Percentiles rank a stretch among this genome's conserved stretches.
phyloP scores from a whole-genome alignment of 2,113 vertebrate species.

The Anarrhichthys ocellatus region DNA sequence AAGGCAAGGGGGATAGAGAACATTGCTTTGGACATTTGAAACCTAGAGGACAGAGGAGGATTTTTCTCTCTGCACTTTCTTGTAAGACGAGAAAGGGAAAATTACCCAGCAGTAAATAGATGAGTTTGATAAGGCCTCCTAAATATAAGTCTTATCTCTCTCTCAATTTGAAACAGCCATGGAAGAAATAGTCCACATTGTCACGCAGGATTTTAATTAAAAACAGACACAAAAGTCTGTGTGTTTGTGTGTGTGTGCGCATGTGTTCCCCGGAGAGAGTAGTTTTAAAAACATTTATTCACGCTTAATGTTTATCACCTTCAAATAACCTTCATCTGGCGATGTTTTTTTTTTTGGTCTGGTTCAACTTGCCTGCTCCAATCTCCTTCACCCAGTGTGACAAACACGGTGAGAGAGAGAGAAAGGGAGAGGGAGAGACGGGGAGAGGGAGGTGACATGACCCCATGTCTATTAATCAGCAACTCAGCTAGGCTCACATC shows the following conservation, averaged over 20 bases:
- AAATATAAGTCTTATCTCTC: slow-evolving; percentile 80
- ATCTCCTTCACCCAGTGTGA: slow-evolving; percentile 35
- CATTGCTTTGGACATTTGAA: slow-evolving; percentile 61
- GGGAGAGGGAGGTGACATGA: slow-evolving; percentile 46
- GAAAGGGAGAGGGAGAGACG: not conserved
- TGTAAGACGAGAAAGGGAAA: slow-evolving; percentile 65
- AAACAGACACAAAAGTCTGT: slow-evolving; percentile 41
- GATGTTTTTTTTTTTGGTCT: slow-evolving; percentile 1
- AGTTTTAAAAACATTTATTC: slow-evolving; percentile 66
- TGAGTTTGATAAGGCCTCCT: slow-evolving; percentile 75
- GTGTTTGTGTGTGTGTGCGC: not conserved
- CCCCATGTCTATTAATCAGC: slow-evolving; percentile 82
- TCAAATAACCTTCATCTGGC: slow-evolving; percentile 50
- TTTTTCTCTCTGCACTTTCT: slow-evolving; percentile 64
- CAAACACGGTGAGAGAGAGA: slow-evolving; percentile 28
- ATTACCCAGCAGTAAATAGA: slow-evolving; percentile 79
- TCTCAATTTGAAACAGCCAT: slow-evolving; percentile 76
- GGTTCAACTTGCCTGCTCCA: slow-evolving; percentile 15
- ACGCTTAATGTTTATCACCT: slow-evolving; percentile 62
- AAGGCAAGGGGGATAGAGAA: slow-evolving; percentile 16
- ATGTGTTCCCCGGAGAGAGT: slow-evolving; percentile 43
- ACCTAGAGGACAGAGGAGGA: slow-evolving; percentile 53
- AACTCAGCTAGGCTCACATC: slow-evolving; percentile 69
- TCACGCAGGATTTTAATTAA: slow-evolving; percentile 83
- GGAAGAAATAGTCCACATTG: slow-evolving; percentile 76